Percentiles rank a stretch among this genome's conserved stretches.
phyloP scores from a whole-genome alignment of 2,113 vertebrate species.

The Recurvirostra avosetta region DNA sequence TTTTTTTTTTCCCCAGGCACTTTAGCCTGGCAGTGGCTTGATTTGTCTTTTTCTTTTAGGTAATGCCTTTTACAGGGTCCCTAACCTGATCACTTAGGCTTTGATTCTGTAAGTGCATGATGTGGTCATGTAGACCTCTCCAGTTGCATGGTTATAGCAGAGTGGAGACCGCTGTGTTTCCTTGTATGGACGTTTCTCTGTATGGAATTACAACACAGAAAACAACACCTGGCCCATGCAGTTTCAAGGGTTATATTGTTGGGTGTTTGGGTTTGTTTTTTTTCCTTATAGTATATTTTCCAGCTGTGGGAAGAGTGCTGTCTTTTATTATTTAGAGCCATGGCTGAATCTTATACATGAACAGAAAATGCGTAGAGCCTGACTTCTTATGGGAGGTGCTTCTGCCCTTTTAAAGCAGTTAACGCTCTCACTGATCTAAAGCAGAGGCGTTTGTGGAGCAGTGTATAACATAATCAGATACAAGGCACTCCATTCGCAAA shows the following conservation, averaged over 20 bases:
- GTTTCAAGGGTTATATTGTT: neutral
- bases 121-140: neutral
- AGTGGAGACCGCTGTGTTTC: fast-evolving
- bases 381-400: neutral
- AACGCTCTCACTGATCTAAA: neutral
- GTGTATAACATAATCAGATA: neutral
- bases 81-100: neutral
- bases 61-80: neutral
- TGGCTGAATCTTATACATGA: neutral
- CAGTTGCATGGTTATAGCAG: neutral
- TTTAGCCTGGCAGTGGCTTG: neutral
- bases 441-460: neutral
- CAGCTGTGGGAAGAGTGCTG: neutral
- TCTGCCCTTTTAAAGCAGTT: neutral
- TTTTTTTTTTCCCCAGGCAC: too few species aligned
- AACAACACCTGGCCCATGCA: neutral
- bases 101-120: neutral
- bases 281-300: neutral
- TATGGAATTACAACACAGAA: neutral
- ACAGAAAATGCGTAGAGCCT: neutral
- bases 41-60: neutral
- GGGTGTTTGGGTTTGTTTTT: too few species aligned
- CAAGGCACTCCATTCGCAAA: neutral
- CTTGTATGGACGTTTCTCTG: neutral
- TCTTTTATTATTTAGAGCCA: neutral